Conservation (phyloP, 2,113 vertebrate species). For the Probosciger aterrimus region DNA sequence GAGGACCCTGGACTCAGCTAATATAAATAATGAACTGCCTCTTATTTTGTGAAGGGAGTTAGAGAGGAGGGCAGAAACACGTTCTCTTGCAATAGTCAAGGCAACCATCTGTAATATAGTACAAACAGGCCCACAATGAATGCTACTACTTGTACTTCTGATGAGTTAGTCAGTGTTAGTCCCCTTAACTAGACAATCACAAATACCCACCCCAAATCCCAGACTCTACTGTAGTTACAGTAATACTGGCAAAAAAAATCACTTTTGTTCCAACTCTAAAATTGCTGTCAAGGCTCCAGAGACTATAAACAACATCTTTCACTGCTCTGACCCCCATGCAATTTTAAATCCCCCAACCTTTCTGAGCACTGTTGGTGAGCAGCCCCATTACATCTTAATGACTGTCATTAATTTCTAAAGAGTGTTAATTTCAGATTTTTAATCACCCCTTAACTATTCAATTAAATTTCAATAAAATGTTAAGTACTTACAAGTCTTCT, state of each 20-base stretch:
- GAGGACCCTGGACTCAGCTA: constrained; percentile 71
- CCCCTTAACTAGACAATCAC: constrained; percentile 64
- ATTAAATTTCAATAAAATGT: constrained; percentile 94
- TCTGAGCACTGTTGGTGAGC: constrained; percentile 83
- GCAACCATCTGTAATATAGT: not conserved
- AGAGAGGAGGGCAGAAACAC: not conserved
- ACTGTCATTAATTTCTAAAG: constrained; percentile 91
- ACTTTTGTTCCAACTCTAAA: constrained; percentile 80
- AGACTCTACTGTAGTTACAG: constrained; percentile 70
- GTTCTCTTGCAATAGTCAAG: not conserved
- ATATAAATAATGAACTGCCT: constrained; percentile 75
- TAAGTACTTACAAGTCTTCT: constrained; percentile 88
- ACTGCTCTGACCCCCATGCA: constrained; percentile 86
- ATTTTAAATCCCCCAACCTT: constrained; percentile 89
- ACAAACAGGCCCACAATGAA: constrained; percentile 1
- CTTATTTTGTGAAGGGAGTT: constrained; percentile 62
- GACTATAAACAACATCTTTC: constrained; percentile 85
- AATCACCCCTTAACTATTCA: constrained; percentile 92
- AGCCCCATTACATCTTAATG: constrained; percentile 95
- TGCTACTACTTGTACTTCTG: not conserved
- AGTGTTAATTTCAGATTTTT: constrained; percentile 96
- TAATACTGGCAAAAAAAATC: constrained; percentile 69
- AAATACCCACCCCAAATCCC: constrained; percentile 53
- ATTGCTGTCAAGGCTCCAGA: constrained; percentile 80
- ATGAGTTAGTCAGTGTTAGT: not conserved